Evolutionary conservation across 2,113 vertebrate genomes (phyloP), one percentile per base, ranked within the genome.

Genomic region (Rhadina sibilatrix): DNA sequence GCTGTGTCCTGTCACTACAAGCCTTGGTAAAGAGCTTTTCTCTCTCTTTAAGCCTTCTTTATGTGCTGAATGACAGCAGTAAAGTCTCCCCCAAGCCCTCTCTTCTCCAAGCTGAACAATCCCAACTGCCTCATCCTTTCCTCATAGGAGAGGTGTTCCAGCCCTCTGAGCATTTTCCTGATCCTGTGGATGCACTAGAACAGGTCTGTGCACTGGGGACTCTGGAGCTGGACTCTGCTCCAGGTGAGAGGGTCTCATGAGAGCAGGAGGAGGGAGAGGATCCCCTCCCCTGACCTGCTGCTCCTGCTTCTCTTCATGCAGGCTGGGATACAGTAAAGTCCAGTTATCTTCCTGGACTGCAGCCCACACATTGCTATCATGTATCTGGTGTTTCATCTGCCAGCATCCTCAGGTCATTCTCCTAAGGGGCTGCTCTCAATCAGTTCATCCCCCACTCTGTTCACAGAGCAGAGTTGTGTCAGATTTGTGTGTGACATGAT

Each of bases 351-450:
- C 52, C 49, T 75, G 2, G 0, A 10, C 66, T 84, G 9, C 37
- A 20, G 28, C 4, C 24, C 24, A 11, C 57, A 23, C 17, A 0
- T 22, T 61, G 66, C 53, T 5, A 2, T 42, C 2, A 0, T 3
- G 3, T 23, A 6, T 10, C 31, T 71, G 92, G 35, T 60, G 28
- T 76, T 61, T 65, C 46, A 44, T 31, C 57, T 23, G 0, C 28
- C 40, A 38, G 12, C 30, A 11, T 38, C 10, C 64, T 46, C 64
- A n/a, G 17, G 18, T 28, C 23, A 1, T 38, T 69, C 47, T n/a
- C 33, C 6, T 4, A 5, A n/a, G 64, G 64, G n/a, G 38, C 74
- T 87, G 64, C 28, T 70, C 28, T 61, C 53, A n/a, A 3, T 61
- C 53, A 24, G 9, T 61, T 56, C 28, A 28, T 30, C 3, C 47